Evolutionary conservation across 2,113 vertebrate genomes (phyloP).

Genomic region (Xenus cinereus): DNA sequence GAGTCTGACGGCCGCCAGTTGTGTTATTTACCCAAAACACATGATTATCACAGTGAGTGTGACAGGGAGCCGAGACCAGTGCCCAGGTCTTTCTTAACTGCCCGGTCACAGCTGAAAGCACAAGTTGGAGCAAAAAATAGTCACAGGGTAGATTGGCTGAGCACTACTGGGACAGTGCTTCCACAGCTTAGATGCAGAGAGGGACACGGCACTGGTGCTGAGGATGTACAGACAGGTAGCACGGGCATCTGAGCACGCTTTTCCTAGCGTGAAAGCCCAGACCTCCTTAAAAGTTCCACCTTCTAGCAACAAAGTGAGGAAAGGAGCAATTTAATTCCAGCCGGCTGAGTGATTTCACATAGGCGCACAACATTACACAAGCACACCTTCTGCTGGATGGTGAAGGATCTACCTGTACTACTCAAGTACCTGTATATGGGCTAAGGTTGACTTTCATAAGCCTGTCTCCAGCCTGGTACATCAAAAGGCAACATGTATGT

Average conservation of each 20-base stretch:
- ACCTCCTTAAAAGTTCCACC: background rate
- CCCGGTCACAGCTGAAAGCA: background rate
- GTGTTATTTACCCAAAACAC: background rate
- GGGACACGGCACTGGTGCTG: background rate
- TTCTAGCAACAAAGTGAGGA: background rate
- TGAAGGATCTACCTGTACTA: no score
- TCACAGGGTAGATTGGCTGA: background rate
- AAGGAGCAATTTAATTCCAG: background rate
- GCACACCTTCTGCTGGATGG: background rate
- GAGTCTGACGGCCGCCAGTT: background rate
- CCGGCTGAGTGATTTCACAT: background rate
- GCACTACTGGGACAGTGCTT: background rate
- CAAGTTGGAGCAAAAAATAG: background rate
- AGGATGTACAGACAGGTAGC: background rate
- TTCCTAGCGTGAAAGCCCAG: background rate
- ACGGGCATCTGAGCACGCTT: rapidly evolving
- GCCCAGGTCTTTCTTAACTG: background rate
- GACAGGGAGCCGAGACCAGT: background rate
- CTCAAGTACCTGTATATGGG: background rate
- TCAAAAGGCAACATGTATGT: background rate
- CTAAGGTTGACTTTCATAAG: background rate
- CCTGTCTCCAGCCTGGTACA: background rate
- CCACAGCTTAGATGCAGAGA: background rate
- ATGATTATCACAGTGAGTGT: background rate
- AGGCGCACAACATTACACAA: background rate